Evolutionary conservation across 92 coral and sea anemone genomes (phyloP), one percentile per base, ranked within the genome.

Genomic region (Parazoanthus darwini): DNA sequence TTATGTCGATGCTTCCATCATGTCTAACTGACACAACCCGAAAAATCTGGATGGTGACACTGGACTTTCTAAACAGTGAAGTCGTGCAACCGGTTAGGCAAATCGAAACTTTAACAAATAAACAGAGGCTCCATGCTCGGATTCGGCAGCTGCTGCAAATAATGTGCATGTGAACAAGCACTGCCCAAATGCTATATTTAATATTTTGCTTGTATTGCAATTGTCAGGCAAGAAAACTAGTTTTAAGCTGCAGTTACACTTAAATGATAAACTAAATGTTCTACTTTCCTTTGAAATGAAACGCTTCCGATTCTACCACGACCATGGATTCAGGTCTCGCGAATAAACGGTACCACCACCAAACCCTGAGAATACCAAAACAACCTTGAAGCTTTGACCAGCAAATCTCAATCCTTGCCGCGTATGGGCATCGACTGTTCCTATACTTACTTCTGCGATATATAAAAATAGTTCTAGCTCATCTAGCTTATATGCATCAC

Each of bases 391-490:
- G 76, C 76, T 65, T 23, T 37, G 76, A 46, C 76, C 59, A 38
- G 58, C 35, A 66, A 13, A 20, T 20, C 86, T 2, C 20, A 37
- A 8, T 36, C 86, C 37, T 48, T 82, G 76, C 76, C 76, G 75
- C 76, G 75, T 82, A 42, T 56, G 85, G 85, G 85, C 85, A 56
- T 36, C 35, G 15, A 16, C 77, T 48, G 25, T 11, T 16, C 15
- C 38, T 15, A 48, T 48, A 26, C 15, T 26, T 68, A 44, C 54
- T 26, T 26, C 79, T 44, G 11, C 26, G 7, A 8, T 42, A 84
- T 82, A 82, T 58, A 84, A 84, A 84, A 84, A 84, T 84, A 84
- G 78, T 29, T 83, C 33, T 63, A 63, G 70, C 70, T 23, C 8
- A 63, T 63, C 25, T 63, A 18, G 70, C 70, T 63, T 63, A 20